These are phyloP conservation scores for Drosophila repletoides DNA, from an alignment of 1,140 invertebrate genomes.

Conservation along the genomic window DNA sequence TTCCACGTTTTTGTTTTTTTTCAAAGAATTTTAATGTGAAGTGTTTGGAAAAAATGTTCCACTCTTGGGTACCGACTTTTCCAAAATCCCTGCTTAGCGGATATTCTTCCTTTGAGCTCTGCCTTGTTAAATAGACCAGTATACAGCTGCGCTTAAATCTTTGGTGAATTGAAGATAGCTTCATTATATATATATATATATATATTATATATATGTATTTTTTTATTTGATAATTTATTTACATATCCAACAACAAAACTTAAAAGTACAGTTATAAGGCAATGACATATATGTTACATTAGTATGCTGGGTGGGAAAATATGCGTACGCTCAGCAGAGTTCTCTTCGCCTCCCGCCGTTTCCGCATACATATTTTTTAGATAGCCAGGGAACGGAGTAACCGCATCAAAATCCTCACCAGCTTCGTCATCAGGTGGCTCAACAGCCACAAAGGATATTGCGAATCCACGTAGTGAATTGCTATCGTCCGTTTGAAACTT, in stretches of 20 bases:
- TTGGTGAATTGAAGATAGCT: too few relatives aligned
- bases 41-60: too few relatives aligned
- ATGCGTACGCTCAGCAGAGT: not conserved
- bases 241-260: constrained; percentile 60
- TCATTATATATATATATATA: too few relatives aligned
- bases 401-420: constrained; percentile 66
- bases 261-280: not conserved
- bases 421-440: constrained; percentile 83
- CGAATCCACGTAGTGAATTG: constrained; percentile 95
- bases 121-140: too few relatives aligned
- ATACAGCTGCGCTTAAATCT: too few relatives aligned
- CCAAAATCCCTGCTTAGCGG: too few relatives aligned
- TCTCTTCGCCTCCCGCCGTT: constrained; percentile 11
- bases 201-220: too few relatives aligned
- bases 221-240: constrained; percentile 47
- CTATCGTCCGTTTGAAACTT: constrained; percentile 95
- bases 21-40: too few relatives aligned
- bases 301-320: constrained; percentile 46
- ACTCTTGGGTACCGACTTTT: too few relatives aligned
- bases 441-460: constrained; percentile 91
- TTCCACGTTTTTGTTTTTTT: too few relatives aligned
- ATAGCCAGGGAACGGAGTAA: constrained; percentile 80
- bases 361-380: constrained; percentile 75
- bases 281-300: constrained; percentile 7
- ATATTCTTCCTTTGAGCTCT: too few relatives aligned